These are phyloP conservation scores for Panonychus citri DNA, from an alignment of 1,140 invertebrate species.

Conservation along the genomic window DNA sequence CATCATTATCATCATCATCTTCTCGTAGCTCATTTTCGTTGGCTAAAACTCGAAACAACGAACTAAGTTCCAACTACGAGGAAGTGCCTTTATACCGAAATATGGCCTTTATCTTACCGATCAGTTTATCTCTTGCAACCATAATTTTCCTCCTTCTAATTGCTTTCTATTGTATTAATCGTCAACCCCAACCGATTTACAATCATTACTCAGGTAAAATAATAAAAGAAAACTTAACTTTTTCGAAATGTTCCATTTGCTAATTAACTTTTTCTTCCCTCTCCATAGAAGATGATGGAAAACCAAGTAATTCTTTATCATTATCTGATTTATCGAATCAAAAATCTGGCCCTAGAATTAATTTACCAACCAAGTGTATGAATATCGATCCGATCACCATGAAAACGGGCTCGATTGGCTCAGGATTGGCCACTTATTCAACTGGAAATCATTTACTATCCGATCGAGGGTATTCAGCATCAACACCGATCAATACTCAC, in stretches of 20 bases:
- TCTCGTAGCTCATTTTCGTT: neutral
- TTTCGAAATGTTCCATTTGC: neutral
- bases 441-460: neutral
- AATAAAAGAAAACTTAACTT: neutral
- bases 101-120: neutral
- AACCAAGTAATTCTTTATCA: conserved; percentile 1
- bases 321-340: neutral
- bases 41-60: neutral
- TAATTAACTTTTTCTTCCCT: neutral
- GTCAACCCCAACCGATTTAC: neutral
- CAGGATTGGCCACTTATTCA: neutral
- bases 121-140: neutral
- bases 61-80: neutral
- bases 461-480: neutral
- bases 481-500: too few species aligned
- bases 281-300: neutral
- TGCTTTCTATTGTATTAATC: neutral
- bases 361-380: neutral
- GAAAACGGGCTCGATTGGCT: neutral
- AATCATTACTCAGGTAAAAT: neutral
- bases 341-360: neutral
- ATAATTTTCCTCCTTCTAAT: conserved; percentile 1
- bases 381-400: neutral
- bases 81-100: neutral
- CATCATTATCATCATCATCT: conserved; percentile 42